Percentiles rank a stretch among this genome's conserved stretches.
Evolutionary conservation across 2,113 vertebrate species (phyloP).

Genomic region (Trematomus loennbergii): DNA sequence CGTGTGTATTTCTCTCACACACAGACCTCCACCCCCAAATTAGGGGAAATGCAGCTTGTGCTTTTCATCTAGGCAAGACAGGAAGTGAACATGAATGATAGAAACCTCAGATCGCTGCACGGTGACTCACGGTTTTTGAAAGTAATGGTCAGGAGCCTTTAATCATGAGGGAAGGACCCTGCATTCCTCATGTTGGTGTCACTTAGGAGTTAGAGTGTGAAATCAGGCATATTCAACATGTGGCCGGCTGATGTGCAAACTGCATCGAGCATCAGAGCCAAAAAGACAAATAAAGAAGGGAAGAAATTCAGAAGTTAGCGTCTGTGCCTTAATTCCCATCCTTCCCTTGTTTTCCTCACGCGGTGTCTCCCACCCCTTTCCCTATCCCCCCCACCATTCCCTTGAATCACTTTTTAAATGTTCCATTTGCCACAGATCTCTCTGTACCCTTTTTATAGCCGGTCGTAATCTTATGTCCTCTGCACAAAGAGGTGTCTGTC

Average conservation of each 20-base stretch:
- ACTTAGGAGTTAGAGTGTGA: slow-evolving; percentile 43
- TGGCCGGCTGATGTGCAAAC: slow-evolving; percentile 48
- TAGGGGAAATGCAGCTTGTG: slow-evolving; percentile 63
- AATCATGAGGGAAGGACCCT: slow-evolving; percentile 44
- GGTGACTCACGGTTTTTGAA: slow-evolving; percentile 65
- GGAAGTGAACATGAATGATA: slow-evolving; percentile 50
- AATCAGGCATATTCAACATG: slow-evolving; percentile 38
- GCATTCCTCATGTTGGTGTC: slow-evolving; percentile 50
- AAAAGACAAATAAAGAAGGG: slow-evolving; percentile 25
- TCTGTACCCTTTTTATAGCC: slow-evolving; percentile 39
- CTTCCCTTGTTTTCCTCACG: not conserved
- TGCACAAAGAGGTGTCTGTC: slow-evolving; percentile 74
- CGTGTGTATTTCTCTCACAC: slow-evolving; percentile 41
- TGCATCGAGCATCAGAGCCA: not conserved
- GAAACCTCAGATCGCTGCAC: slow-evolving; percentile 45
- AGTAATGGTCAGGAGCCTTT: slow-evolving; percentile 32
- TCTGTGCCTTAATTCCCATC: slow-evolving; percentile 6
- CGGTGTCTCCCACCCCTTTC: not conserved
- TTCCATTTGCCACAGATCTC: slow-evolving; percentile 45
- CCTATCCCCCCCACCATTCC: not conserved
- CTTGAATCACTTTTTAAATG: slow-evolving; percentile 48
- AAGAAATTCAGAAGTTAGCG: slow-evolving; percentile 14
- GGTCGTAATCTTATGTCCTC: slow-evolving; percentile 40
- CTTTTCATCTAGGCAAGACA: slow-evolving; percentile 51
- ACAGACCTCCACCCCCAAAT: slow-evolving; percentile 74